Conservation (phyloP, 2,797 vertebrate genomes). For the Thaleichthys pacificus region DNA sequence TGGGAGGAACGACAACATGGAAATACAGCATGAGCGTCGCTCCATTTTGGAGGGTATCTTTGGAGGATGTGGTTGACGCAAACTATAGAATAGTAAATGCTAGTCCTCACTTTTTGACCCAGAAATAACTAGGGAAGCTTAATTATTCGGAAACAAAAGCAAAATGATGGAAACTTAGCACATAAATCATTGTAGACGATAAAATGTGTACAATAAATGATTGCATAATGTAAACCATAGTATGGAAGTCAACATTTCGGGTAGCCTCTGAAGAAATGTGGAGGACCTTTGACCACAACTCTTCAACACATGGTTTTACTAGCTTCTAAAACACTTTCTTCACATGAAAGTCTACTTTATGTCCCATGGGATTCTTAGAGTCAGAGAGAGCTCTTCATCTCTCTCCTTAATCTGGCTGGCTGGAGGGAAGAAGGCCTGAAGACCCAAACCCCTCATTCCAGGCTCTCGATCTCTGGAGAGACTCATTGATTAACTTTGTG, state of each 20-base stretch:
- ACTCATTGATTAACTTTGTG: conserved; percentile 12
- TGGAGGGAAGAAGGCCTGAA: conserved; percentile 25
- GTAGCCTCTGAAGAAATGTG: too few relatives aligned
- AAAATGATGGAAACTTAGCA: too few relatives aligned
- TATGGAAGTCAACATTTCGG: too few relatives aligned
- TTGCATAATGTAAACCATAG: too few relatives aligned
- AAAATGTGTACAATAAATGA: too few relatives aligned
- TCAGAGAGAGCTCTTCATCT: conserved; percentile 38
- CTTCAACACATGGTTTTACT: too few relatives aligned
- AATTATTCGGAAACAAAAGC: too few relatives aligned
- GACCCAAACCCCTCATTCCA: neutral
- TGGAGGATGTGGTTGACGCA: neutral
- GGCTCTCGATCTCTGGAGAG: conserved; percentile 8
- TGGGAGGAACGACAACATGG: conserved; percentile 25
- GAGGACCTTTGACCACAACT: too few relatives aligned
- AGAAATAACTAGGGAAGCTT: neutral
- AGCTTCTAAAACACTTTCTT: too few relatives aligned
- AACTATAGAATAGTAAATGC: neutral
- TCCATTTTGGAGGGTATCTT: neutral
- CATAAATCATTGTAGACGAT: too few relatives aligned
- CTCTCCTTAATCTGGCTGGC: conserved; percentile 24
- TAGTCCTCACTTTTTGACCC: neutral
- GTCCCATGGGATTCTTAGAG: neutral
- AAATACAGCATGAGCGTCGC: neutral
- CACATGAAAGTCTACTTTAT: neutral